Evolutionary conservation across 2,113 vertebrate genomes (phyloP).

Genomic region (Megaceryle torquata): DNA sequence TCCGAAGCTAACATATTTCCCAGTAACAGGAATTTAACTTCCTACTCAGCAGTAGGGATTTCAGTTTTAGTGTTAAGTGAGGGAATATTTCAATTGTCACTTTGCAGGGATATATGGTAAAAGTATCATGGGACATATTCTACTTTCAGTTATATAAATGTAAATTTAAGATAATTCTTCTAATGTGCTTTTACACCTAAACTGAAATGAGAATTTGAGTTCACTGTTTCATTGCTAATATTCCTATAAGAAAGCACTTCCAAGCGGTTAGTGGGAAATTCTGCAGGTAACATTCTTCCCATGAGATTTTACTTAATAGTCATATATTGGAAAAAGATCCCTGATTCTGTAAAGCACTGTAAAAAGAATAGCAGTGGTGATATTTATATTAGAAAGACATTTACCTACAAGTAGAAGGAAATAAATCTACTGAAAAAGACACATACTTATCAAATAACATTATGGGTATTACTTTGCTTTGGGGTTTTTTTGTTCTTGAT

Average conservation of each 20-base stretch:
- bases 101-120: neutral
- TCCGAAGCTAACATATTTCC: neutral
- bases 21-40: neutral
- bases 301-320: constrained; percentile 23
- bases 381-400: constrained; percentile 12
- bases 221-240: neutral
- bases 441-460: neutral
- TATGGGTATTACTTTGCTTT: neutral
- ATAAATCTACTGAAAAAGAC: neutral
- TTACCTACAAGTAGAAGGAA: neutral
- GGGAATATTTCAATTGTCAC: neutral
- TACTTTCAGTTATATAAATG: constrained; percentile 48
- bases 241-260: constrained; percentile 5
- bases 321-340: neutral
- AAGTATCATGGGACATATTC: constrained; percentile 24
- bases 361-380: constrained; percentile 4
- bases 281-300: constrained; percentile 25
- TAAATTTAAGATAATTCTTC: constrained; percentile 35
- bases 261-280: constrained; percentile 20
- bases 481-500: neutral
- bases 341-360: neutral
- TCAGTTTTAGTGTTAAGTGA: constrained; percentile 17
- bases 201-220: constrained; percentile 31
- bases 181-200: constrained; percentile 13
- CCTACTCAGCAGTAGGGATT: neutral